Conservation (phyloP, 1,140 invertebrate genomes). For the Drosophila mayri region DNA sequence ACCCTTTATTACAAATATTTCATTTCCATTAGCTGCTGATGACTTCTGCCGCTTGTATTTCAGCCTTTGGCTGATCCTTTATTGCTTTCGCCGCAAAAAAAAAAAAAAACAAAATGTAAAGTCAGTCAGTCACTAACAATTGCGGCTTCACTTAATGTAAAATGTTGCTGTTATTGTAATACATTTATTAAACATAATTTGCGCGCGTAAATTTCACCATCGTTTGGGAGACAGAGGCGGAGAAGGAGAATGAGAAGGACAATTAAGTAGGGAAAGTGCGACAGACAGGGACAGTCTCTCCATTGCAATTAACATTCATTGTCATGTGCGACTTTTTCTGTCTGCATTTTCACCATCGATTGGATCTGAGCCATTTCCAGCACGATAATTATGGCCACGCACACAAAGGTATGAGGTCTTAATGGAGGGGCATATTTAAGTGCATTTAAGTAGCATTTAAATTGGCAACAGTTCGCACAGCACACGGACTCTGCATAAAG, state of each 20-base stretch:
- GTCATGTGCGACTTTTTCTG: conserved; percentile 73
- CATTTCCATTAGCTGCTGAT: conserved; percentile 37
- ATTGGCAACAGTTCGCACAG: conserved; percentile 16
- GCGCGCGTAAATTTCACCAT: conserved; percentile 63
- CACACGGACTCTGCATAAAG: conserved; percentile 12
- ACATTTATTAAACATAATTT: conserved; percentile 83
- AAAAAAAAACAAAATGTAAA: conserved; percentile 5
- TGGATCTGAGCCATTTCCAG: conserved; percentile 60
- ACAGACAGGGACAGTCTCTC: conserved; percentile 15
- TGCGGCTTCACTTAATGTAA: conserved; percentile 66
- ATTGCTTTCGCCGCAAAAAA: conserved; percentile 47
- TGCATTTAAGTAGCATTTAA: conserved; percentile 77
- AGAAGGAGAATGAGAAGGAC: background rate
- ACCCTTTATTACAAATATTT: conserved; percentile 39
- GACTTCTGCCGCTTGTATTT: conserved; percentile 26
- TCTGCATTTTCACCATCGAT: conserved; percentile 36
- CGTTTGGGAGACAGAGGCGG: conserved; percentile 24
- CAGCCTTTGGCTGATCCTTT: conserved; percentile 64
- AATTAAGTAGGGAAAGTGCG: conserved; percentile 14
- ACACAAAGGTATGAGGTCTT: conserved; percentile 32
- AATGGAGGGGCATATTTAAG: conserved; percentile 73
- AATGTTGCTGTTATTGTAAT: conserved; percentile 75
- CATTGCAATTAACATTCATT: conserved; percentile 81
- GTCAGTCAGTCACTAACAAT: conserved; percentile 35
- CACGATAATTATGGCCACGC: conserved; percentile 70